These are phyloP conservation scores for Agrochola litura DNA, from an alignment of 2,888 invertebrate genomes.

Conservation along the genomic window DNA sequence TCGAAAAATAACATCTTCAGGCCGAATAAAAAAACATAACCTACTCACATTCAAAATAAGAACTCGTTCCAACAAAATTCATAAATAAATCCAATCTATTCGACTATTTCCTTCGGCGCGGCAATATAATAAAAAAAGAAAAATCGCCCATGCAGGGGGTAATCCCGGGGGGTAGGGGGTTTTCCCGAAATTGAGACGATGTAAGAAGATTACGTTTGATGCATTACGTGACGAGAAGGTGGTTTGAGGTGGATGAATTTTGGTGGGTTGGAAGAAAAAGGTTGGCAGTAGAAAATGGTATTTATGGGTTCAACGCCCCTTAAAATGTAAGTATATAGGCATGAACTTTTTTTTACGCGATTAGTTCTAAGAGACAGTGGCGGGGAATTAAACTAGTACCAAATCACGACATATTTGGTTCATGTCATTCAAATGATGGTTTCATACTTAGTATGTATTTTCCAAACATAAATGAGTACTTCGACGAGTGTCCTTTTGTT, in stretches of 20 bases:
- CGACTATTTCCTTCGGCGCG: slow-evolving; percentile 60
- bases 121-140: slow-evolving; percentile 73
- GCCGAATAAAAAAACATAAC: not conserved
- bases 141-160: slow-evolving; percentile 73
- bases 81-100: slow-evolving; percentile 66
- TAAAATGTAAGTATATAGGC: not conserved
- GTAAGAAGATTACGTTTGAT: slow-evolving; percentile 88
- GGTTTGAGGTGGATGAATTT: slow-evolving; percentile 51
- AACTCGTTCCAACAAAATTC: slow-evolving; percentile 51
- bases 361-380: not conserved
- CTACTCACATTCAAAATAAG: slow-evolving; percentile 34
- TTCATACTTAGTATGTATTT: not conserved
- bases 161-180: slow-evolving; percentile 75
- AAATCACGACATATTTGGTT: not conserved
- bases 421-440: not conserved
- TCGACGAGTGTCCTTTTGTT: too few relatives aligned
- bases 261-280: slow-evolving; percentile 27
- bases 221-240: slow-evolving; percentile 83
- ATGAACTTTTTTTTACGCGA: not conserved
- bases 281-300: slow-evolving; percentile 14
- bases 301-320: slow-evolving; percentile 28
- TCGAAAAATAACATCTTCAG: not conserved
- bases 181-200: slow-evolving; percentile 83
- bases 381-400: not conserved
- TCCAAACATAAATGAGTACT: too few relatives aligned